These are phyloP conservation scores for Atrina japonica DNA, from an alignment of 2,888 invertebrate genomes.

Conservation along the genomic window DNA sequence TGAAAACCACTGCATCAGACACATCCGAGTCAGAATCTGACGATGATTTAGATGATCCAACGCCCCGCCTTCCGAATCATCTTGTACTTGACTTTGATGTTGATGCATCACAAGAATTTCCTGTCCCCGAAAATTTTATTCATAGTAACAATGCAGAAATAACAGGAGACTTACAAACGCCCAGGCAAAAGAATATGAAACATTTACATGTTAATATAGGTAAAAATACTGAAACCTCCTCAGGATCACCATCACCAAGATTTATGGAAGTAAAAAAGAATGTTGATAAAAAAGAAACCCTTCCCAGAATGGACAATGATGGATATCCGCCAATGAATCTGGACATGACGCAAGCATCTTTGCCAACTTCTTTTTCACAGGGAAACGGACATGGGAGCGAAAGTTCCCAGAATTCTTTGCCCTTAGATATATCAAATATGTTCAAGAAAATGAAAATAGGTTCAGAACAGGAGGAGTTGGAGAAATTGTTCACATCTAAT, in stretches of 20 bases:
- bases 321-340: constrained; percentile 71
- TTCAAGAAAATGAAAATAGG: constrained; percentile 33
- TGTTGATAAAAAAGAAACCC: constrained; percentile 28
- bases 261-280: constrained; percentile 62
- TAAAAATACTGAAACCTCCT: constrained; percentile 41
- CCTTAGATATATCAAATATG: constrained; percentile 3
- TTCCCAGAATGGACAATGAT: constrained; percentile 62
- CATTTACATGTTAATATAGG: constrained; percentile 15
- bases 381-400: constrained; percentile 10
- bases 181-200: constrained; percentile 3
- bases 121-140: too few species aligned
- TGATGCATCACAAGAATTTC: not conserved
- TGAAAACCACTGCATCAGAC: constrained; percentile 53
- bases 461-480: constrained; percentile 42
- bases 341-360: constrained; percentile 63
- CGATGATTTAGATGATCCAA: constrained; percentile 31
- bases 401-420: constrained; percentile 8
- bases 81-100: constrained; percentile 3
- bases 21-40: constrained; percentile 48
- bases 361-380: constrained; percentile 18
- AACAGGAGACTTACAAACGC: too few species aligned
- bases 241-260: constrained; percentile 56
- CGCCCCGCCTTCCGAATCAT: constrained; percentile 25
- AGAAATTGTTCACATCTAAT: constrained; percentile 39
- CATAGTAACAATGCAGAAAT: too few species aligned